Evolutionary conservation across 2,888 invertebrate species (phyloP), one percentile per base, ranked within the genome.

Genomic region (Lasioglossum morio): DNA sequence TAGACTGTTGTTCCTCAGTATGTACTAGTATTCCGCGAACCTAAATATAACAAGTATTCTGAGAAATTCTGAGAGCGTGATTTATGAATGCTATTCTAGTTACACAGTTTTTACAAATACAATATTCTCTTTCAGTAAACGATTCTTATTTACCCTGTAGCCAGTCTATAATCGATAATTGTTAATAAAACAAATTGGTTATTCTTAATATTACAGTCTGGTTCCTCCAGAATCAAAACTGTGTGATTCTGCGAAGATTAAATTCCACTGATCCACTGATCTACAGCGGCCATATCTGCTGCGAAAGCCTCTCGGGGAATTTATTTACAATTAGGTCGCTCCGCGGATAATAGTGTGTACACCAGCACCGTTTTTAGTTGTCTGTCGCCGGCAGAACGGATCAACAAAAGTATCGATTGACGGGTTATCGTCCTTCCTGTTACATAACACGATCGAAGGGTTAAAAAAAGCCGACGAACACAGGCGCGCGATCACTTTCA

Each of bases 351-450:
- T 12, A 70, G 70, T 40, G 70, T n/a, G 40, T 40, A 40, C 70
- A 70, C 63, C 5, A 1, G 2, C 76, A 10, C 23, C 14, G 7
- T n/a, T 72, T 34, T 4, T 23, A 63, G 48, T 72, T 48, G 19
- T n/a, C 63, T 37, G 23, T 34, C 30, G 72, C 30, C 40, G 16
- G 10, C 46, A 69, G 43, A 73, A 23, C 23, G 69, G 48, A 46
- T 30, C 70, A 40, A 75, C 75, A 63, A n/a, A 43, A 43, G n/a
- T 69, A 72, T 84, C 82, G 84, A 84, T 77, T 77, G 12, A 66
- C 48, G 69, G 73, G 72, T 76, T 75, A 37, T 83, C 72, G 74
- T 73, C 40, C 69, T 73, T 72, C 23, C 57, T 16, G 23, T 77
- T 77, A 27, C 73, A 37, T 77, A 77, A 84, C 57, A 23, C 43